These are phyloP conservation scores for Eciton burchellii DNA, from an alignment of 1,140 invertebrate genomes.

Conservation along the genomic window DNA sequence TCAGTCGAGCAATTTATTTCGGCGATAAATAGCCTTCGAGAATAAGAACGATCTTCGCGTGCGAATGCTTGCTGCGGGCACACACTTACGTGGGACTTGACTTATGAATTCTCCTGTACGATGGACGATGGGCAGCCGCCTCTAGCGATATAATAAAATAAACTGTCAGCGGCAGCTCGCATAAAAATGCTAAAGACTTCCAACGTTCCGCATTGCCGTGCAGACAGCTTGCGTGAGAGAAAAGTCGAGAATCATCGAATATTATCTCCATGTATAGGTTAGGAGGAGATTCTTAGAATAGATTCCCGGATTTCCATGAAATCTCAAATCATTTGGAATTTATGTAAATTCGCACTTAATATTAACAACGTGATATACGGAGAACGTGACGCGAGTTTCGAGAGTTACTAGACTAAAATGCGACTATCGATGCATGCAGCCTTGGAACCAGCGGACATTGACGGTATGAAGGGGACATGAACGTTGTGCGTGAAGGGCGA, in stretches of 20 bases:
- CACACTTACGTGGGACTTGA: conserved; percentile 69
- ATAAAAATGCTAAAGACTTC: conserved; percentile 85
- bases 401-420: background rate
- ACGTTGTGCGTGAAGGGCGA: too few relatives aligned
- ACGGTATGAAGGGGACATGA: too few relatives aligned
- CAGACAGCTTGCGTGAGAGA: conserved; percentile 63
- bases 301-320: background rate
- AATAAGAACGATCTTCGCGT: conserved; percentile 18
- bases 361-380: background rate
- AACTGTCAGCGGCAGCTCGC: conserved; percentile 84
- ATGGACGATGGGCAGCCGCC: conserved; percentile 80
- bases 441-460: too few relatives aligned
- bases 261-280: background rate
- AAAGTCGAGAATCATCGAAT: conserved; percentile 15
- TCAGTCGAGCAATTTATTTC: conserved; percentile 9
- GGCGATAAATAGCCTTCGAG: conserved; percentile 38
- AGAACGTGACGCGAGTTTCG: background rate
- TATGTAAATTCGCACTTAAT: background rate
- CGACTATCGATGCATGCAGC: background rate
- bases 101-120: conserved; percentile 76
- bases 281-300: background rate
- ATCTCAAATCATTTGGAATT: background rate
- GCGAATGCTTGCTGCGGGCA: conserved; percentile 15
- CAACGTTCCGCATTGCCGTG: conserved; percentile 62
- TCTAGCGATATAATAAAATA: conserved; percentile 85